Base-by-base conservation (phyloP, 2,113 vertebrate genomes). In the Chrysemys picta region DNA sequence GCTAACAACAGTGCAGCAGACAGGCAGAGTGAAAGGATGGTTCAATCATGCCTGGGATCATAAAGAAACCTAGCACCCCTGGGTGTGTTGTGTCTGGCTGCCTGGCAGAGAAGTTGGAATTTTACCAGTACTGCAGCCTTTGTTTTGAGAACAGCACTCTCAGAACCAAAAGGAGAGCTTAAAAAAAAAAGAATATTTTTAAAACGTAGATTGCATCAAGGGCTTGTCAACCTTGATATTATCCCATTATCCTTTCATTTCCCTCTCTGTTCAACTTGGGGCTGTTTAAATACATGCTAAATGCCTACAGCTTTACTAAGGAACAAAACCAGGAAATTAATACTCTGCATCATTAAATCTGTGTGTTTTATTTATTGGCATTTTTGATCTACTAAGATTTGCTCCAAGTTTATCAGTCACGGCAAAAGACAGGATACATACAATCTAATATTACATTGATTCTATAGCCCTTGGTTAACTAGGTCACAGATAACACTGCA, bases 401-500 rank as follows among this genome's bases (percentile, higher is more conserved):
- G 54, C 80, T 94, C 93, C 80, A 85, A 89, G 85, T 2, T 11
- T 84, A 80, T 87, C 89, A 92, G 90, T 89, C 53, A 62, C 0
- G 14, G 82, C 83, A 14, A 45, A 89, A 90, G 80, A 85, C n/a
- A 81, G 0, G 3, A 69, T 89, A 90, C 86, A 78, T 87, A 82
- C 82, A 21, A 59, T 25, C 3, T 1, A 81, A 35, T 21, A 50
- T 87, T 82, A 84, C 94, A 90, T 4, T 1, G 50, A 47, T 93
- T 72, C 89, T 49, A 82, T 49, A 82, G 84, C 80, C 94, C 86
- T 31, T 6, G 89, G 72, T 81, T 95, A 97, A 95, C 4, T 95
- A 84, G 97, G 97, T 97, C 96, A 97, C 89, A 76, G 92, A 88
- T 42, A 4, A 87, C 93, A 87, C 94, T 53, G 53, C 27, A 49